Conservation (phyloP, 2,113 vertebrate genomes). For the Anseranas semipalmata region DNA sequence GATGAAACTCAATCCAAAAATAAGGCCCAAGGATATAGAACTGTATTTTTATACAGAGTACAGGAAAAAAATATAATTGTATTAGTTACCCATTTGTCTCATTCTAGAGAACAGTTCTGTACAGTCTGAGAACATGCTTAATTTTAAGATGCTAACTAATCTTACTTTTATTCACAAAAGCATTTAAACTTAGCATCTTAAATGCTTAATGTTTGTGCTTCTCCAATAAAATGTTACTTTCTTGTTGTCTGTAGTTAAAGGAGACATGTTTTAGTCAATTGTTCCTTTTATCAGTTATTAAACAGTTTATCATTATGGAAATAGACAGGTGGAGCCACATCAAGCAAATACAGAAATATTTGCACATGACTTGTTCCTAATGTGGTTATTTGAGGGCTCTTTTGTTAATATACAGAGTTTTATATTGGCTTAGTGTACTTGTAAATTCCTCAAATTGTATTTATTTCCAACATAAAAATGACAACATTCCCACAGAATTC, state of each 20-base stretch:
- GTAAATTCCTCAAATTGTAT: neutral
- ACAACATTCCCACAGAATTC: neutral
- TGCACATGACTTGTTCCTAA: neutral
- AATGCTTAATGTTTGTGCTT: neutral
- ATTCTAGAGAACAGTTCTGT: neutral
- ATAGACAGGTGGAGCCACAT: neutral
- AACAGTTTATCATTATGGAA: neutral
- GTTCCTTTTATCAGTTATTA: neutral
- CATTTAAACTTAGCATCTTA: neutral
- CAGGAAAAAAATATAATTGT: neutral
- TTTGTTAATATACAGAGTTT: accelerated
- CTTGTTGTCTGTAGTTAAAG: neutral
- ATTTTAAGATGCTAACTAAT: neutral
- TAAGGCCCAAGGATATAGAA: neutral
- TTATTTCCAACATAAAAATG: neutral
- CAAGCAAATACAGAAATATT: neutral
- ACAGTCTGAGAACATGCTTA: accelerated
- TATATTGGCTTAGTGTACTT: neutral
- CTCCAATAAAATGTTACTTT: neutral
- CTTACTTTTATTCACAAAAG: neutral
- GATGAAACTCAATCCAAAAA: neutral
- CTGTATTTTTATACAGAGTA: neutral
- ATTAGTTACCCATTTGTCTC: neutral
- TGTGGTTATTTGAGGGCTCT: neutral
- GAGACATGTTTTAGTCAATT: neutral